A percentile compares a stretch with the other conserved stretches of the same genome.
phyloP scores from a whole-genome alignment of 2,888 invertebrate species.

The Pycnomerus fuliginosus region DNA sequence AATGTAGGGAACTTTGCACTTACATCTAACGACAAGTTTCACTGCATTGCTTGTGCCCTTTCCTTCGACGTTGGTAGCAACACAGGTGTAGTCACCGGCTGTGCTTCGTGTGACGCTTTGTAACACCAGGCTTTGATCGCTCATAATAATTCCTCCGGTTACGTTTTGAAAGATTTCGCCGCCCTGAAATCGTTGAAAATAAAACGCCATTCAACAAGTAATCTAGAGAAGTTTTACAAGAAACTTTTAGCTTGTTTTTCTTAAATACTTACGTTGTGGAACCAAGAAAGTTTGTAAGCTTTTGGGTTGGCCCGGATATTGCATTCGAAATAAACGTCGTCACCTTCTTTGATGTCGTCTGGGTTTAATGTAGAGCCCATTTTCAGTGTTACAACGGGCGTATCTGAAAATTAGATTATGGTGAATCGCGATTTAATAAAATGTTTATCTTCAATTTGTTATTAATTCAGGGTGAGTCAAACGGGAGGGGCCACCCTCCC shows the following conservation, averaged over 20 bases:
- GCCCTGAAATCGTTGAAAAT: slow-evolving; percentile 57
- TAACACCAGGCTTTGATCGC: slow-evolving; percentile 82
- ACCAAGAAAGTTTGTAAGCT: slow-evolving; percentile 82
- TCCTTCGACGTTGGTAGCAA: slow-evolving; percentile 83
- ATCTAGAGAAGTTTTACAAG: slow-evolving; percentile 25
- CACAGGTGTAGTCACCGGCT: slow-evolving; percentile 85
- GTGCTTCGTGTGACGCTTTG: slow-evolving; percentile 79
- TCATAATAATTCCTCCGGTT: slow-evolving; percentile 77
- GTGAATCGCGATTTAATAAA: too few species aligned
- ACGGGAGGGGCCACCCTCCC: too few species aligned
- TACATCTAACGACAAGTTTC: slow-evolving; percentile 68
- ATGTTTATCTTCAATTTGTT: too few species aligned
- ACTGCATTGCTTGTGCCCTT: slow-evolving; percentile 75
- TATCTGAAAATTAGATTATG: too few species aligned
- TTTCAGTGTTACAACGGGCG: slow-evolving; percentile 76
- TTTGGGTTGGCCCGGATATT: slow-evolving; percentile 82
- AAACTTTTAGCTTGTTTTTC: slow-evolving; percentile 22
- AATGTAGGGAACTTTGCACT: slow-evolving; percentile 53
- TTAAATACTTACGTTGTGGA: slow-evolving; percentile 74
- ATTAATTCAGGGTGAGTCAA: too few species aligned
- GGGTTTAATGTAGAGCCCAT: slow-evolving; percentile 84
- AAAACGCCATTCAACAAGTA: slow-evolving; percentile 27
- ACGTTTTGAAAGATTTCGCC: slow-evolving; percentile 81
- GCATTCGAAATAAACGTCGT: slow-evolving; percentile 88
- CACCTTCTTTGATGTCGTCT: slow-evolving; percentile 85